Conservation (phyloP, 1,140 invertebrate species). For the Kradibia gibbosae region DNA sequence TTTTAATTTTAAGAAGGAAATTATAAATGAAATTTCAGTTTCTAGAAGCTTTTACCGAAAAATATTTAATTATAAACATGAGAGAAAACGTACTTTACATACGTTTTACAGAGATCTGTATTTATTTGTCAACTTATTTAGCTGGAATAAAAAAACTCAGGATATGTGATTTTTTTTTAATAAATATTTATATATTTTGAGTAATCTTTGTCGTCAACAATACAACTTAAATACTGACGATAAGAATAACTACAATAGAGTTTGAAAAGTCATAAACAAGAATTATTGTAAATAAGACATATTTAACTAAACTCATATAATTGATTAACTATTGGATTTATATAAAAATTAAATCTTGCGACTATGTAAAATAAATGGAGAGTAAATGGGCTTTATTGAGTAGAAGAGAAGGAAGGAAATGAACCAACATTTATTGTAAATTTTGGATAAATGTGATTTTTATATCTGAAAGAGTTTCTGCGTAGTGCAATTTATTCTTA, state of each 20-base stretch:
- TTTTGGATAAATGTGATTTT: constrained; percentile 7
- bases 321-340: constrained; percentile 31
- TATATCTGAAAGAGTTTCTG: constrained; percentile 31
- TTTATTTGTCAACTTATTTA: no score
- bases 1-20: constrained; percentile 12
- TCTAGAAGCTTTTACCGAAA: background rate
- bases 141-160: no score
- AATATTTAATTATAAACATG: background rate
- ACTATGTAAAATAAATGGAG: constrained; percentile 10
- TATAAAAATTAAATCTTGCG: constrained; percentile 20
- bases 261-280: constrained; percentile 35
- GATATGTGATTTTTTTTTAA: no score
- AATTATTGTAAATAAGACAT: constrained; percentile 36
- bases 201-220: constrained; percentile 34
- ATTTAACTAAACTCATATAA: constrained; percentile 18
- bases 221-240: constrained; percentile 13
- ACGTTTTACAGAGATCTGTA: no score
- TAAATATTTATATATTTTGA: no score
- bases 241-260: no score
- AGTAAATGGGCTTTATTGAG: constrained; percentile 1
- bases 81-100: background rate
- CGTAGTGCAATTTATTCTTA: constrained; percentile 60
- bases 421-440: constrained; percentile 35
- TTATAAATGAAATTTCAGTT: constrained; percentile 33
- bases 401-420: background rate